phyloP scores from a whole-genome alignment of 1,140 invertebrate genomes.

The Drosophila tristis region DNA sequence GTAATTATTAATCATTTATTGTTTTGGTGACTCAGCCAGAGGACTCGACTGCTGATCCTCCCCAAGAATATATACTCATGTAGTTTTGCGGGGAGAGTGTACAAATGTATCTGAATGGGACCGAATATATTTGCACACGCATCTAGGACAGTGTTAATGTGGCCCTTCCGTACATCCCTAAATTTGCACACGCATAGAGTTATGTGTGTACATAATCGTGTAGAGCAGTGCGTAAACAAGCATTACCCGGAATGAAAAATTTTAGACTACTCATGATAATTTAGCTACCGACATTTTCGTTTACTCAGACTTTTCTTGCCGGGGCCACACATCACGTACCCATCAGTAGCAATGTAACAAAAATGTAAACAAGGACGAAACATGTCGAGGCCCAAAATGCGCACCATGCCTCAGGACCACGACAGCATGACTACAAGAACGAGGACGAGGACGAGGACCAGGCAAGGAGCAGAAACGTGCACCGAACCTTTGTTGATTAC shows the following conservation, averaged over 20 bases:
- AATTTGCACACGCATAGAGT: conserved; percentile 1
- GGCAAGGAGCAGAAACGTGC: conserved; percentile 48
- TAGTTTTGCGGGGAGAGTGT: no score
- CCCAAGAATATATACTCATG: no score
- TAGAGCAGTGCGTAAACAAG: conserved; percentile 33
- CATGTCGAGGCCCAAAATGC: conserved; percentile 38
- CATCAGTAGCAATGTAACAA: conserved; percentile 30
- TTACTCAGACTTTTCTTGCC: conserved; percentile 69
- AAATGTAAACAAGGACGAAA: conserved; percentile 56
- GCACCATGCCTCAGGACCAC: neutral
- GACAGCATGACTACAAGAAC: conserved; percentile 16
- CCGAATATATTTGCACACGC: no score
- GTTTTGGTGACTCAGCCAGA: no score
- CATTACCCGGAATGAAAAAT: conserved; percentile 57
- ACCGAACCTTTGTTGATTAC: conserved; percentile 68
- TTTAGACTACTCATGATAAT: conserved; percentile 49
- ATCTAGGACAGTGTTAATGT: no score
- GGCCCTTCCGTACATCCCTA: neutral
- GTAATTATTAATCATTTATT: no score
- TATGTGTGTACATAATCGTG: conserved; percentile 24
- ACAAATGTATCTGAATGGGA: no score
- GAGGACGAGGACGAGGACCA: conserved; percentile 22
- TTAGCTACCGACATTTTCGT: conserved; percentile 54
- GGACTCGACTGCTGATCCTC: no score
- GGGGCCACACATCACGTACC: conserved; percentile 52